These are phyloP conservation scores for Hydraecia micacea DNA, from an alignment of 2,888 invertebrate species.

Conservation along the genomic window DNA sequence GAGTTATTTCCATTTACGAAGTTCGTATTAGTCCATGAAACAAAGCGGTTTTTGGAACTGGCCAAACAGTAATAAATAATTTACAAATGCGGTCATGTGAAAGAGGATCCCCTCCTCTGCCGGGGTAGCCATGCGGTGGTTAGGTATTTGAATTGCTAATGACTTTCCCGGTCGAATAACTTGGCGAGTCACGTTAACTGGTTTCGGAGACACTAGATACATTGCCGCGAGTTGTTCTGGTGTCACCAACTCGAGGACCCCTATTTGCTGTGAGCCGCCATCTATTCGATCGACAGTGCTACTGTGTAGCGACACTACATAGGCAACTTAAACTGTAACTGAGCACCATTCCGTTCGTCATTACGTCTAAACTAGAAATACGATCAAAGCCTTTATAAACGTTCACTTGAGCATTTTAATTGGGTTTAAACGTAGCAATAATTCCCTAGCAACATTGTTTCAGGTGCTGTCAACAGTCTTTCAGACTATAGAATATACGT, in stretches of 20 bases:
- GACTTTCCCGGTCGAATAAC: conserved; percentile 83
- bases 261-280: conserved; percentile 35
- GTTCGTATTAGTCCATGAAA: conserved; percentile 78
- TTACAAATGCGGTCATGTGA: conserved; percentile 88
- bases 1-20: conserved; percentile 77
- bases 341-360: conserved; percentile 25
- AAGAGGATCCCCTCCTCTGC: conserved; percentile 82
- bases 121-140: conserved; percentile 81
- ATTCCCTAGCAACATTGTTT: conserved; percentile 21
- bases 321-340: conserved; percentile 9
- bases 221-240: conserved; percentile 71
- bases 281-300: conserved; percentile 19
- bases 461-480: conserved; percentile 7
- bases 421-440: conserved; percentile 39
- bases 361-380: conserved; percentile 24
- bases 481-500: conserved; percentile 3
- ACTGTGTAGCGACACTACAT: neutral
- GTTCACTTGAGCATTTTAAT: conserved; percentile 37
- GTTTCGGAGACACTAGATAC: conserved; percentile 78
- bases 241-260: conserved; percentile 57
- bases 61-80: conserved; percentile 88
- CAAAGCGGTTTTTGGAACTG: conserved; percentile 83
- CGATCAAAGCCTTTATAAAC: conserved; percentile 38
- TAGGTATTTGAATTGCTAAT: conserved; percentile 89
- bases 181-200: conserved; percentile 80